Conservation (phyloP, 2,888 invertebrate genomes). For the Trissoscelio sp. region DNA sequence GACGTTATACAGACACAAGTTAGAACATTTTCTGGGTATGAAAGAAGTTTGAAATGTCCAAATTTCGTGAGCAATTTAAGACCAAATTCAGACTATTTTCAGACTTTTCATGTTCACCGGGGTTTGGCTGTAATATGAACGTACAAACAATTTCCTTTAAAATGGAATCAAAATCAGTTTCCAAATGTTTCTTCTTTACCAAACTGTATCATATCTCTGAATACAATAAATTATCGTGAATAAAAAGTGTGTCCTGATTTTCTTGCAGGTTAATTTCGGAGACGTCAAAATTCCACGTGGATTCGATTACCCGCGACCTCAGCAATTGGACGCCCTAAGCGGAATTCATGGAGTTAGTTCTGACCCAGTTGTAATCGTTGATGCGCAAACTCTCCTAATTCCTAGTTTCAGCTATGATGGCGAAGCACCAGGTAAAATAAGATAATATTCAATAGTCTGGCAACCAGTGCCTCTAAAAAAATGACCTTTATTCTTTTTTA, state of each 20-base stretch:
- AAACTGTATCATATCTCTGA: too few species aligned
- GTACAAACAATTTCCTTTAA: too few species aligned
- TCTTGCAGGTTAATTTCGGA: constrained; percentile 92
- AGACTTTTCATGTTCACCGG: too few species aligned
- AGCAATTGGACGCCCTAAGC: constrained; percentile 89
- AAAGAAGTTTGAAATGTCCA: too few species aligned
- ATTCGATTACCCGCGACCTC: constrained; percentile 93
- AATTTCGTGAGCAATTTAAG: too few species aligned
- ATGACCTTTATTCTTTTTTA: neutral
- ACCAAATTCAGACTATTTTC: too few species aligned
- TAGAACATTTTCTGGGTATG: too few species aligned
- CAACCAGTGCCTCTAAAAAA: constrained; percentile 17
- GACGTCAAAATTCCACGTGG: constrained; percentile 91
- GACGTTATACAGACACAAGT: too few species aligned
- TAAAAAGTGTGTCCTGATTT: constrained; percentile 29
- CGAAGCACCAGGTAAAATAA: constrained; percentile 91
- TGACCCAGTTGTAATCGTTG: constrained; percentile 94
- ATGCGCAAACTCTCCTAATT: constrained; percentile 95
- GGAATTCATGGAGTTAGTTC: constrained; percentile 94
- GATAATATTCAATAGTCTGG: constrained; percentile 33
- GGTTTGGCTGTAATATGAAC: too few species aligned
- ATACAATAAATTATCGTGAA: too few species aligned
- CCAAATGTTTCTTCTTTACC: too few species aligned
- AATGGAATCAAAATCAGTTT: too few species aligned
- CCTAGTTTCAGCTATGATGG: constrained; percentile 97